Percentiles rank a stretch among this genome's conserved stretches.
Conservation (phyloP, 2,888 invertebrate genomes). For the Drosophila siamana region DNA sequence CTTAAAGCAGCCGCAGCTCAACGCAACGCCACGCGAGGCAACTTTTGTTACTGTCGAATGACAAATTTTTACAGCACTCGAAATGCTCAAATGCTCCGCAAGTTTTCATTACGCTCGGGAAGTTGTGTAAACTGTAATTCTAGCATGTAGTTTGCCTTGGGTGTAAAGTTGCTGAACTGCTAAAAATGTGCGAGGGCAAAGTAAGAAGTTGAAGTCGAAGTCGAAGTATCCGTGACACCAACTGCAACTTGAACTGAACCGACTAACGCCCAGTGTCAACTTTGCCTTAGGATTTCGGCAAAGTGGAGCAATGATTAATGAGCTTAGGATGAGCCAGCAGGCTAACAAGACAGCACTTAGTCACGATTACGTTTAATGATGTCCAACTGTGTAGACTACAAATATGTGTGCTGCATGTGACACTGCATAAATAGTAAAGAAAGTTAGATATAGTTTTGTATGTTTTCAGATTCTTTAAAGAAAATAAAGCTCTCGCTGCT, state of each 20-base stretch:
- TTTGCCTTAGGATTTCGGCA: slow-evolving; percentile 30
- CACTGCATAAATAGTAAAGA: slow-evolving; percentile 7
- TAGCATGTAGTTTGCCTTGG: slow-evolving; percentile 40
- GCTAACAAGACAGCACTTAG: slow-evolving; percentile 56
- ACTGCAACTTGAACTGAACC: background rate
- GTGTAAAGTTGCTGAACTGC: slow-evolving; percentile 56
- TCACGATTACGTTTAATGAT: slow-evolving; percentile 47
- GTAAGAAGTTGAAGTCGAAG: background rate
- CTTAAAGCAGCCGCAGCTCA: slow-evolving; percentile 26
- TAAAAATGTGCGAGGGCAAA: slow-evolving; percentile 48
- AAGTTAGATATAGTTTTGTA: slow-evolving; percentile 2
- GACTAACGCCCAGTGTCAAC: slow-evolving; percentile 33
- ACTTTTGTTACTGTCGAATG: slow-evolving; percentile 50
- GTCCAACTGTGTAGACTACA: slow-evolving; percentile 32
- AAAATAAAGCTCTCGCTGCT: background rate
- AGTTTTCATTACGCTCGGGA: slow-evolving; percentile 54
- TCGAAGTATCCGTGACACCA: background rate
- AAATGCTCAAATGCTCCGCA: slow-evolving; percentile 51
- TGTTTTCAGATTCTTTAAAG: too few relatives aligned
- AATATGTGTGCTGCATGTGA: slow-evolving; percentile 11
- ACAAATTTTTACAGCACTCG: slow-evolving; percentile 66
- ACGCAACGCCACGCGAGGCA: slow-evolving; percentile 11
- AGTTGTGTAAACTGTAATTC: slow-evolving; percentile 49
- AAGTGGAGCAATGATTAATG: slow-evolving; percentile 57
- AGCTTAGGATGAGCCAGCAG: slow-evolving; percentile 41